These are phyloP conservation scores for Avahi laniger DNA, from an alignment of 2,797 vertebrate species.

Conservation along the genomic window DNA sequence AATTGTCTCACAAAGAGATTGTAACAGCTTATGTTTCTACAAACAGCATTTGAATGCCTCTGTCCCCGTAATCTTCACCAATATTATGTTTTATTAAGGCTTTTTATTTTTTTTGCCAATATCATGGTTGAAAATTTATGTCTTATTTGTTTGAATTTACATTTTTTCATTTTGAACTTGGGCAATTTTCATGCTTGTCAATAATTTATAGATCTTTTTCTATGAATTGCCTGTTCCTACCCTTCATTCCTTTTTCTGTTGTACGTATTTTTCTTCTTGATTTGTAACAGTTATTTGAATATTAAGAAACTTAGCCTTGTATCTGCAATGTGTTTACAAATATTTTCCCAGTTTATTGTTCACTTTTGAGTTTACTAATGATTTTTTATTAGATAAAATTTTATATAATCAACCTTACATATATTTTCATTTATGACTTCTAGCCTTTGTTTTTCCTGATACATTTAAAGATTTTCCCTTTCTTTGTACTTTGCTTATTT, in stretches of 20 bases:
- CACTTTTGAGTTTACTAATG: conserved; percentile 8
- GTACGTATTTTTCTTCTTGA: not conserved
- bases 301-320: not conserved
- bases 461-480: conserved; percentile 1
- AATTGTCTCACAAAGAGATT: not conserved
- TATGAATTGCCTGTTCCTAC: not conserved
- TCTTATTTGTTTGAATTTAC: not conserved
- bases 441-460: not conserved
- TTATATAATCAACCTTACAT: not conserved
- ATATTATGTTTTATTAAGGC: not conserved
- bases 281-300: not conserved
- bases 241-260: conserved; percentile 11
- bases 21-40: not conserved
- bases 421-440: not conserved
- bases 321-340: not conserved
- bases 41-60: not conserved
- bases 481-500: conserved; percentile 16
- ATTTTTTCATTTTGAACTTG: conserved; percentile 32
- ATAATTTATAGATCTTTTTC: not conserved
- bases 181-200: not conserved
- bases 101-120: conserved; percentile 33
- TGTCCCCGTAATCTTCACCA: conserved; percentile 4
- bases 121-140: not conserved
- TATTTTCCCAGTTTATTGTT: not conserved
- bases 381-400: not conserved